Percentiles rank a stretch among this genome's conserved stretches.
These are phyloP conservation scores for Intellagama lesueurii DNA, from an alignment of 2,797 vertebrate species.

Conservation along the genomic window DNA sequence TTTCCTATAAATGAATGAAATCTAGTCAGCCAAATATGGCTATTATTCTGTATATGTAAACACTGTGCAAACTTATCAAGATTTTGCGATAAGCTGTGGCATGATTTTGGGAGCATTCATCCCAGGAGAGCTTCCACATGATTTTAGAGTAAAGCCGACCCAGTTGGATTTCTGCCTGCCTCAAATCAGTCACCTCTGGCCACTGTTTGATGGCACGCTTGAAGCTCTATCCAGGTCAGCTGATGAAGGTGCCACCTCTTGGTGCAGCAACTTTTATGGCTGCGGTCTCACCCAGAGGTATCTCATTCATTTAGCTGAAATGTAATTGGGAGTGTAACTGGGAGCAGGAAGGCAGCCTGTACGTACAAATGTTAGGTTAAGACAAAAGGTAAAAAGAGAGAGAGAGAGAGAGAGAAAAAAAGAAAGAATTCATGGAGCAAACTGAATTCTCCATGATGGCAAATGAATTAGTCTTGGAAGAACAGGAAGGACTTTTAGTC, in stretches of 20 bases:
- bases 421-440: neutral
- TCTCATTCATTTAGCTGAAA: neutral
- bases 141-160: neutral
- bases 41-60: neutral
- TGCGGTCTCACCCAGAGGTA: neutral
- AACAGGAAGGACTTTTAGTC: neutral
- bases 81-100: slow-evolving; percentile 6
- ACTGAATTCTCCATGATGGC: neutral
- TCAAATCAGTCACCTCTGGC: neutral
- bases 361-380: neutral
- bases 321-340: neutral
- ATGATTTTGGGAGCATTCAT: neutral
- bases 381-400: neutral
- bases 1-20: neutral
- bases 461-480: neutral
- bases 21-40: neutral
- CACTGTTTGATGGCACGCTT: neutral
- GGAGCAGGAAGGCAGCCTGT: neutral
- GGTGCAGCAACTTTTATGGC: neutral
- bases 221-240: neutral
- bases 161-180: neutral
- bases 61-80: neutral
- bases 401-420: neutral
- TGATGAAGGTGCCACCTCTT: neutral
- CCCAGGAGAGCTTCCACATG: neutral